Conservation (phyloP, 2,797 vertebrate genomes). For the Anniella stebbinsi region DNA sequence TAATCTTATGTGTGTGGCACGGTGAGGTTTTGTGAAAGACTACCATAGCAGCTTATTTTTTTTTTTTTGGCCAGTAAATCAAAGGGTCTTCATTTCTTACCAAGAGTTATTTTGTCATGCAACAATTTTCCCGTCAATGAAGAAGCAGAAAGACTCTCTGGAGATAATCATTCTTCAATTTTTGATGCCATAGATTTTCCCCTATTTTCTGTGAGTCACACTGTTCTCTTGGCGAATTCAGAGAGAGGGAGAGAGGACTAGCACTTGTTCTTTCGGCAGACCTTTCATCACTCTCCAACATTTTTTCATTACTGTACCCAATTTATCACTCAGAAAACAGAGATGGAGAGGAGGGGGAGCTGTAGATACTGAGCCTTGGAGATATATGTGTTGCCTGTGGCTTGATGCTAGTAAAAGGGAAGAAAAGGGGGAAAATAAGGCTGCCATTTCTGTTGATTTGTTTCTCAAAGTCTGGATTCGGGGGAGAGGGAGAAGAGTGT, state of each 20-base stretch:
- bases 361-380: constrained; percentile 33
- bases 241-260: constrained; percentile 22
- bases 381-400: constrained; percentile 53
- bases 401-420: constrained; percentile 43
- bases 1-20: background rate
- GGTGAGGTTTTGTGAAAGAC: constrained; percentile 38
- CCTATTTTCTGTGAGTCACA: constrained; percentile 51
- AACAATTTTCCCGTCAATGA: constrained; percentile 49
- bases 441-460: constrained; percentile 50
- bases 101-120: constrained; percentile 54
- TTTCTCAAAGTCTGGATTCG: constrained; percentile 43
- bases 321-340: constrained; percentile 64
- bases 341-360: constrained; percentile 47
- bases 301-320: constrained; percentile 58
- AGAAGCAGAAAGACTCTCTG: constrained; percentile 34
- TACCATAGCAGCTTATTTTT: constrained; percentile 26
- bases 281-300: constrained; percentile 50
- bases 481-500: background rate
- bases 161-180: constrained; percentile 60
- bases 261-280: constrained; percentile 49
- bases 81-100: constrained; percentile 52
- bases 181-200: constrained; percentile 59
- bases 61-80: constrained; percentile 43
- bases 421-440: constrained; percentile 56
- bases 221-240: constrained; percentile 55